These are phyloP conservation scores for Volucella inanis DNA, from an alignment of 2,888 invertebrate species.

Conservation along the genomic window DNA sequence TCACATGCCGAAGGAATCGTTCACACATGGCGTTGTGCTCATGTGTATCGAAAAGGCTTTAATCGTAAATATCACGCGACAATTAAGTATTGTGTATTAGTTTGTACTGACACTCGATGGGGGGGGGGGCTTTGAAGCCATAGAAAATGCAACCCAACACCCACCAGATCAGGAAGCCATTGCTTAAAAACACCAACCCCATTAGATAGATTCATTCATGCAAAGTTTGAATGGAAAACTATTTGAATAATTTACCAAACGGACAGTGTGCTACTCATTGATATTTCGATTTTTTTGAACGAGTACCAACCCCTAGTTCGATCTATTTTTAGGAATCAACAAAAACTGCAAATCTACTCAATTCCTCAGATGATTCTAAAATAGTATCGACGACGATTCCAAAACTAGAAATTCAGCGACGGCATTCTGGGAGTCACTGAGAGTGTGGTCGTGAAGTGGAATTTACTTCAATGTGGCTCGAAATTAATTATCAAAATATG, in stretches of 20 bases:
- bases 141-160: conserved; percentile 19
- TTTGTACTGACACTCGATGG: conserved; percentile 30
- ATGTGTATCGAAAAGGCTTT: conserved; percentile 31
- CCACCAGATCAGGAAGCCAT: neutral
- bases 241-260: conserved; percentile 43
- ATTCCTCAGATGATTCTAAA: conserved; percentile 13
- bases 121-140: conserved; percentile 44
- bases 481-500: conserved; percentile 56
- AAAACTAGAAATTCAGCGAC: neutral
- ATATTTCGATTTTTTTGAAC: conserved; percentile 15
- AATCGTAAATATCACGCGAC: conserved; percentile 65
- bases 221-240: conserved; percentile 25
- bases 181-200: neutral
- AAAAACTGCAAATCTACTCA: conserved; percentile 28
- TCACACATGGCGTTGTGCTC: conserved; percentile 9
- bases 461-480: conserved; percentile 36
- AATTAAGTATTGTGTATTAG: conserved; percentile 37
- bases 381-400: conserved; percentile 11
- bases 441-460: conserved; percentile 9
- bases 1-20: conserved; percentile 30
- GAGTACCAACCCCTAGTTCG: neutral
- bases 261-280: conserved; percentile 7
- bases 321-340: conserved; percentile 28
- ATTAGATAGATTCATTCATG: conserved; percentile 18
- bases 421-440: neutral